A percentile compares a stretch with the other conserved stretches of the same genome.
phyloP scores from a whole-genome alignment of 2,888 invertebrate genomes.

The Sthenelais limicola region DNA sequence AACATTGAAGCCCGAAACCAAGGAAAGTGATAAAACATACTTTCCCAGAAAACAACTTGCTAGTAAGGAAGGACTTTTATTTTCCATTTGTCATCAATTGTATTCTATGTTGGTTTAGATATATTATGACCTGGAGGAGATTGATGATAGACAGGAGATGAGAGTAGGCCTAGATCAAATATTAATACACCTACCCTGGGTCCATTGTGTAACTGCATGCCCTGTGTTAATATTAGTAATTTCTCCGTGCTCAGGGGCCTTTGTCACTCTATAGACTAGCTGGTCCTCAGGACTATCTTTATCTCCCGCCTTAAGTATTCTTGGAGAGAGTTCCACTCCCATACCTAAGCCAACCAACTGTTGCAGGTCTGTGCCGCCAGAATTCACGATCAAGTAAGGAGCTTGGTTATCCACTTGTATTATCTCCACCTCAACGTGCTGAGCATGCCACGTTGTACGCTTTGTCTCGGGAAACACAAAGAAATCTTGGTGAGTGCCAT shows the following conservation, averaged over 20 bases:
- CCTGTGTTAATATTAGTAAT: conserved; percentile 61
- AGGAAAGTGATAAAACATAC: too few species aligned
- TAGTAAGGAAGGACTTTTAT: too few species aligned
- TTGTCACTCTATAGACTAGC: conserved; percentile 62
- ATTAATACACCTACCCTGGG: conserved; percentile 69
- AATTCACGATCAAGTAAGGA: conserved; percentile 65
- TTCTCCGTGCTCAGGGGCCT: conserved; percentile 63
- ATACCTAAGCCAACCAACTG: conserved; percentile 56
- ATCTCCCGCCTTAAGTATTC: conserved; percentile 64
- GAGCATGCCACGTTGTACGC: conserved; percentile 61
- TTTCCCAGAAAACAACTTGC: too few species aligned
- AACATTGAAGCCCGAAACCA: too few species aligned
- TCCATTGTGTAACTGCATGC: conserved; percentile 64
- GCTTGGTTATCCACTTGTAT: conserved; percentile 69
- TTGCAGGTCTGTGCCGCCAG: conserved; percentile 62
- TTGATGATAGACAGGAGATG: too few species aligned
- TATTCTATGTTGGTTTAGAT: too few species aligned
- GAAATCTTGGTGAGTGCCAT: conserved; percentile 70
- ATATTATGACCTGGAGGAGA: too few species aligned
- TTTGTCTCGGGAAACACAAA: conserved; percentile 66
- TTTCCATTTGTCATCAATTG: too few species aligned
- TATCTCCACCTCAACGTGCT: conserved; percentile 66
- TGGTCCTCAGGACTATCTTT: conserved; percentile 63
- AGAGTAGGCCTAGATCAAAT: background rate
- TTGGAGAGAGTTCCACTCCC: conserved; percentile 63